These are phyloP conservation scores for Helicoverpa zea DNA, from an alignment of 1,140 invertebrate genomes.

Conservation along the genomic window DNA sequence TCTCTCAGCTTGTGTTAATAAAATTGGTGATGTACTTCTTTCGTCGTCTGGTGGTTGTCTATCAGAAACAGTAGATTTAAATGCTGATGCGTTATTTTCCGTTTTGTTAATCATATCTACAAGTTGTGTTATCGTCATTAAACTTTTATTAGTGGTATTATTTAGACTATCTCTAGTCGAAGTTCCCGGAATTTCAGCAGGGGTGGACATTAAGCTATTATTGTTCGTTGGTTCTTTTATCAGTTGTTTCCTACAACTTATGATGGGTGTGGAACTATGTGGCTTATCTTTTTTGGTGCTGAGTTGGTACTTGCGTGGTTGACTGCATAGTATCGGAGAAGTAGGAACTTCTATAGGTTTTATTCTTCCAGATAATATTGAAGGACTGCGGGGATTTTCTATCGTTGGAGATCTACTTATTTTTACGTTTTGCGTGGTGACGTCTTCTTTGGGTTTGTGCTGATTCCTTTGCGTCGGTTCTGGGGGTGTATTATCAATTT, in stretches of 20 bases:
- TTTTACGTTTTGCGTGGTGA: constrained; percentile 5
- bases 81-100: constrained; percentile 47
- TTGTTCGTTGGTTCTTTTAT: constrained; percentile 30
- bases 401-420: neutral
- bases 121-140: constrained; percentile 78
- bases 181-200: constrained; percentile 27
- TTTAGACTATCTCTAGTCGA: constrained; percentile 43
- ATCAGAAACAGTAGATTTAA: constrained; percentile 32
- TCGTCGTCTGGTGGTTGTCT: constrained; percentile 24
- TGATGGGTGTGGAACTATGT: constrained; percentile 59
- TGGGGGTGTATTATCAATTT: constrained; percentile 55
- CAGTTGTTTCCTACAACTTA: constrained; percentile 36
- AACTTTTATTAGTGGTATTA: constrained; percentile 71
- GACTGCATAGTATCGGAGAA: constrained; percentile 76
- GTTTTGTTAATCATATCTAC: constrained; percentile 77
- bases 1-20: constrained; percentile 73
- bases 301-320: constrained; percentile 66
- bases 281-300: constrained; percentile 63
- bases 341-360: constrained; percentile 51
- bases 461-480: constrained; percentile 21
- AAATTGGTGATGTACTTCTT: constrained; percentile 72
- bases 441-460: neutral
- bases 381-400: constrained; percentile 68
- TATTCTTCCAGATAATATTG: constrained; percentile 72
- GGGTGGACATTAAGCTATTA: neutral